phyloP scores from a whole-genome alignment of 2,888 invertebrate genomes.

The Meteorus colon region DNA sequence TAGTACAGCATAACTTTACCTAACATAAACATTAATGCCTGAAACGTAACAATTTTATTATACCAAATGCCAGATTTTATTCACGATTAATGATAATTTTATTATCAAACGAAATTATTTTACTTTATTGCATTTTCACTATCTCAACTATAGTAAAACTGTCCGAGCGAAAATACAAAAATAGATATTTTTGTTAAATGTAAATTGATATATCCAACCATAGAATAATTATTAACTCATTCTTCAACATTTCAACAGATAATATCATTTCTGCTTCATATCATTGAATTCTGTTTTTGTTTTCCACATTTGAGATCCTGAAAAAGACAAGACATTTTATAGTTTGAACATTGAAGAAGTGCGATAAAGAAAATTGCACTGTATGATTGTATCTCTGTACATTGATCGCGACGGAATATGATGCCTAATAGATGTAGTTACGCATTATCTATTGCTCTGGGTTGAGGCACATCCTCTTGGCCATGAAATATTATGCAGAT shows the following conservation, averaged over 20 bases:
- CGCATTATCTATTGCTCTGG: slow-evolving; percentile 37
- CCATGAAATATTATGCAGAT: neutral
- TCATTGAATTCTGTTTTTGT: neutral
- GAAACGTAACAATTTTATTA: slow-evolving; percentile 24
- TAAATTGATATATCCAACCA: neutral
- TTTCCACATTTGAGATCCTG: neutral
- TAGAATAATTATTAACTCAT: neutral
- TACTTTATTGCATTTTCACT: neutral
- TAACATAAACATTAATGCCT: slow-evolving; percentile 12
- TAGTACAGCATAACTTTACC: slow-evolving; percentile 12
- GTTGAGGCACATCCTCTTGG: slow-evolving; percentile 22
- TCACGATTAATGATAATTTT: slow-evolving; percentile 2
- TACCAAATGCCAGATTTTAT: slow-evolving; percentile 6
- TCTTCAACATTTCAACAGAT: neutral
- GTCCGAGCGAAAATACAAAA: neutral
- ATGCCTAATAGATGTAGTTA: slow-evolving; percentile 34
- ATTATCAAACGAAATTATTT: neutral
- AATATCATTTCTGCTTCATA: neutral
- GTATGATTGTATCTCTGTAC: slow-evolving; percentile 27
- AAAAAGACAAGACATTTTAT: slow-evolving; percentile 11
- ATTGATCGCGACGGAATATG: slow-evolving; percentile 26
- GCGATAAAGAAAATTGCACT: slow-evolving; percentile 31
- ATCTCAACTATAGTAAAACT: neutral
- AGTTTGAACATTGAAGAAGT: slow-evolving; percentile 1
- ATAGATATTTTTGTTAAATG: neutral